Conservation (phyloP, 23 tunicate genomes). For the Trididemnum nubilum region DNA sequence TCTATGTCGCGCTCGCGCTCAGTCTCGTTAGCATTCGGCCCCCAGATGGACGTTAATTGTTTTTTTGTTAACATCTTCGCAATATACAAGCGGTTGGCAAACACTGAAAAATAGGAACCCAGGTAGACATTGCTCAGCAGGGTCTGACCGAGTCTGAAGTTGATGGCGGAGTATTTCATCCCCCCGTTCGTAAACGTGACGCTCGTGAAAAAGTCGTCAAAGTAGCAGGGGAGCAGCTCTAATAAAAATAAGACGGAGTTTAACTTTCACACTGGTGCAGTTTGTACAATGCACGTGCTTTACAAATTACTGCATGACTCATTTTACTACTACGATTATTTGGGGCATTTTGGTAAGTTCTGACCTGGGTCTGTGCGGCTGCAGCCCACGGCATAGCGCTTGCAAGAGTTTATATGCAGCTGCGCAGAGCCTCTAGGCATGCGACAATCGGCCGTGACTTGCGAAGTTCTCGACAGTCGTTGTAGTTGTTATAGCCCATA, state of each 20-base stretch:
- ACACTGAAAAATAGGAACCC: conserved; percentile 35
- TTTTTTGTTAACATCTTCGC: not conserved
- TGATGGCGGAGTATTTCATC: conserved; percentile 70
- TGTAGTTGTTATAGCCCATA: too few species aligned
- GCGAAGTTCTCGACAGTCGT: too few species aligned
- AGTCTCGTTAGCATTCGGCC: conserved; percentile 26
- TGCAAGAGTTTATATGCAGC: too few species aligned
- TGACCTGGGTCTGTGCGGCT: too few species aligned
- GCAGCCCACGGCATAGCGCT: too few species aligned
- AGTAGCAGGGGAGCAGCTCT: conserved; percentile 75
- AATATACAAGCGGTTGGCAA: conserved; percentile 14
- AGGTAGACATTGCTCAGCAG: conserved; percentile 34
- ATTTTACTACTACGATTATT: too few species aligned
- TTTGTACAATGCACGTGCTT: too few species aligned
- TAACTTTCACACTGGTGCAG: not conserved
- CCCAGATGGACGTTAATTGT: conserved; percentile 61
- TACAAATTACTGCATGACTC: too few species aligned
- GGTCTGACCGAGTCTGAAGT: conserved; percentile 79
- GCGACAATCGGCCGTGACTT: too few species aligned
- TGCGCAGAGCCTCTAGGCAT: too few species aligned
- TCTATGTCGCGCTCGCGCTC: conserved; percentile 47
- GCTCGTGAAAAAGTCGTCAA: conserved; percentile 62
- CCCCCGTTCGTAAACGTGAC: conserved; percentile 99
- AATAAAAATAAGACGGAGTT: too few species aligned
- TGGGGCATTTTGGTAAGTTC: too few species aligned